Conservation (phyloP, 1,140 invertebrate genomes). For the Philotrypesis tridentata region DNA sequence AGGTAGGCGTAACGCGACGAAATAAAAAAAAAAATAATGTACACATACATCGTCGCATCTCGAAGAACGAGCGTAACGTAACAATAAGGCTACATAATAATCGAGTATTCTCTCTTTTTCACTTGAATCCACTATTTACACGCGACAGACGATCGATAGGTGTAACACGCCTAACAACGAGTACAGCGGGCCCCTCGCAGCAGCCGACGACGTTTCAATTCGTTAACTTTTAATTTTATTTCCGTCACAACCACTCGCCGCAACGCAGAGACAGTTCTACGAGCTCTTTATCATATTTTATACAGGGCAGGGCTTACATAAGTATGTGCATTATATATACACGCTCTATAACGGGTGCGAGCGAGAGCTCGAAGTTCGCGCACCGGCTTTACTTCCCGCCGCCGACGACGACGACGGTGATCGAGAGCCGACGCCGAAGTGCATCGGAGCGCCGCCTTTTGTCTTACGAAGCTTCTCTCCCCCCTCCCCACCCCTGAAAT, state of each 20-base stretch:
- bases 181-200: constrained; percentile 15
- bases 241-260: not conserved
- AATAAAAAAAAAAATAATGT: not conserved
- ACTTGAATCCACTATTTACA: constrained; percentile 18
- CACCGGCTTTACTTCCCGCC: not conserved
- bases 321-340: not conserved
- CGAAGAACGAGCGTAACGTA: too few relatives aligned
- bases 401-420: not conserved
- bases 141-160: constrained; percentile 6
- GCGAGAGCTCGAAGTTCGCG: not conserved
- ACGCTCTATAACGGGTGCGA: not conserved
- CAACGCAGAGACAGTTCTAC: too few relatives aligned
- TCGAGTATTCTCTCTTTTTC: not conserved
- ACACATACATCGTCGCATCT: too few relatives aligned
- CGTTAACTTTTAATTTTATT: not conserved
- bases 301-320: constrained; percentile 13
- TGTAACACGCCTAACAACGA: constrained; percentile 10
- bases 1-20: not conserved
- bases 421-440: too few relatives aligned
- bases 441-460: not conserved
- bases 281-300: constrained; percentile 7
- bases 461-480: not conserved
- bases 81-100: not conserved
- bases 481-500: not conserved
- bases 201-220: not conserved